These are phyloP conservation scores for Bicyclus anynana DNA, from an alignment of 1,140 invertebrate species.

Conservation along the genomic window DNA sequence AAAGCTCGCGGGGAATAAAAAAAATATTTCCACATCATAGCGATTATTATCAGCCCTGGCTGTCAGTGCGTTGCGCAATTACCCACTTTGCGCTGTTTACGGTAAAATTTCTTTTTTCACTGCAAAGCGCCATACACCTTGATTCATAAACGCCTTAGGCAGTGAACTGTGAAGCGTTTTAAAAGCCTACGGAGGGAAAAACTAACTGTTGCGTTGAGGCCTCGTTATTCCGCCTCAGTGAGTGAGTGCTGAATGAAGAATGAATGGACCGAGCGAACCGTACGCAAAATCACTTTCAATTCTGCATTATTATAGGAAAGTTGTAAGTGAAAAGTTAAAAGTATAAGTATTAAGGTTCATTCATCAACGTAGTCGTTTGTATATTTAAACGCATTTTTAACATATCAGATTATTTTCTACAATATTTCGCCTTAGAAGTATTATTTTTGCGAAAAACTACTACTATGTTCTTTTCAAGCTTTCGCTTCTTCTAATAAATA, in stretches of 20 bases:
- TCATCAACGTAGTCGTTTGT: too few species aligned
- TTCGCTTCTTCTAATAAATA: too few species aligned
- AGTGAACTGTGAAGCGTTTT: slow-evolving; percentile 17
- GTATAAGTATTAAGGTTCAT: too few species aligned
- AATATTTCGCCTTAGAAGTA: too few species aligned
- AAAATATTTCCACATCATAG: too few species aligned
- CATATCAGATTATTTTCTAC: too few species aligned
- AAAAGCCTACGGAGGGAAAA: slow-evolving; percentile 19
- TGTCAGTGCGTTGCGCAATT: neutral
- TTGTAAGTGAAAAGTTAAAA: too few species aligned
- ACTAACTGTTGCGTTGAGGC: slow-evolving; percentile 22
- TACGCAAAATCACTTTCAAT: slow-evolving; percentile 32
- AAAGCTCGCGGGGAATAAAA: too few species aligned
- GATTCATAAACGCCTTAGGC: slow-evolving; percentile 22
- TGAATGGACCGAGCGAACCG: slow-evolving; percentile 24
- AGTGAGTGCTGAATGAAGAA: slow-evolving; percentile 25
- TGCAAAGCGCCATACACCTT: slow-evolving; percentile 12
- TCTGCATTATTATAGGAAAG: slow-evolving; percentile 13
- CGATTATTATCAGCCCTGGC: too few species aligned
- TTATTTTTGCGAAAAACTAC: too few species aligned
- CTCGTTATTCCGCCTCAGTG: slow-evolving; percentile 25
- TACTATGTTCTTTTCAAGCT: too few species aligned
- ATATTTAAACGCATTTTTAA: too few species aligned
- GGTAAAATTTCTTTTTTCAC: slow-evolving; percentile 27
- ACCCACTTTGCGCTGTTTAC: slow-evolving; percentile 17